Percentiles rank a stretch among this genome's conserved stretches.
Conservation (phyloP, 30 jellyfish, hydroid and myxozoan genomes). For the Aurelia sp. region DNA sequence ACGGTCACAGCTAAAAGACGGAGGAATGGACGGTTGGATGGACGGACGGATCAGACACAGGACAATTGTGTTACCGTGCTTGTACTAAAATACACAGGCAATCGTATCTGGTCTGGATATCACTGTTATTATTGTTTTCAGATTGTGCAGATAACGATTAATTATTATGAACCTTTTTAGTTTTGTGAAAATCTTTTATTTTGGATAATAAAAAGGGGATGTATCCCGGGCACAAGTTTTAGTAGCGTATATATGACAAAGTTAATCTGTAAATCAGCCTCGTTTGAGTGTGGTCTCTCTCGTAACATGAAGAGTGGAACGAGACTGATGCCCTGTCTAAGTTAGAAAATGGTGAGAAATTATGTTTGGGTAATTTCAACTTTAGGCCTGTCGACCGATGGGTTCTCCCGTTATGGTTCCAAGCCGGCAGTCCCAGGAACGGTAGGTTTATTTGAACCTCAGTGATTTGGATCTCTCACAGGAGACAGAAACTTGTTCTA, state of each 20-base stretch:
- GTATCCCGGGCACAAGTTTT: slow-evolving; percentile 75
- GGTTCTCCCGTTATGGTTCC: too few species aligned
- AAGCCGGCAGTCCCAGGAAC: too few species aligned
- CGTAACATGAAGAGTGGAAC: slow-evolving; percentile 5
- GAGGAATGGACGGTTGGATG: background rate
- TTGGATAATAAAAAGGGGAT: slow-evolving; percentile 74
- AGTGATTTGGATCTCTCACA: too few species aligned
- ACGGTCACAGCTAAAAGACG: slow-evolving; percentile 15
- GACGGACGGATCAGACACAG: slow-evolving; percentile 14
- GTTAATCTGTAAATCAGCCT: slow-evolving; percentile 58
- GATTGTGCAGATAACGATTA: slow-evolving; percentile 63
- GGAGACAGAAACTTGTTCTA: too few species aligned
- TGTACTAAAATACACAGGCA: background rate
- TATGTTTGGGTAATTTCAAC: too few species aligned
- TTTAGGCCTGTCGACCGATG: too few species aligned
- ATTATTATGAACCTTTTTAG: slow-evolving; percentile 59
- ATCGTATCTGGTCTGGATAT: slow-evolving; percentile 53
- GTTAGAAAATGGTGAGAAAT: too few species aligned
- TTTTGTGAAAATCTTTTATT: slow-evolving; percentile 73
- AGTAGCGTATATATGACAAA: slow-evolving; percentile 63
- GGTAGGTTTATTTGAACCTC: too few species aligned
- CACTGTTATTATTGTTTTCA: slow-evolving; percentile 36
- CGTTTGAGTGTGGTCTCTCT: slow-evolving; percentile 48
- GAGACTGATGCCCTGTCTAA: background rate
- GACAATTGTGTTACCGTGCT: background rate